Conservation (phyloP, 2,888 invertebrate genomes). For the Noctua fimbriata region DNA sequence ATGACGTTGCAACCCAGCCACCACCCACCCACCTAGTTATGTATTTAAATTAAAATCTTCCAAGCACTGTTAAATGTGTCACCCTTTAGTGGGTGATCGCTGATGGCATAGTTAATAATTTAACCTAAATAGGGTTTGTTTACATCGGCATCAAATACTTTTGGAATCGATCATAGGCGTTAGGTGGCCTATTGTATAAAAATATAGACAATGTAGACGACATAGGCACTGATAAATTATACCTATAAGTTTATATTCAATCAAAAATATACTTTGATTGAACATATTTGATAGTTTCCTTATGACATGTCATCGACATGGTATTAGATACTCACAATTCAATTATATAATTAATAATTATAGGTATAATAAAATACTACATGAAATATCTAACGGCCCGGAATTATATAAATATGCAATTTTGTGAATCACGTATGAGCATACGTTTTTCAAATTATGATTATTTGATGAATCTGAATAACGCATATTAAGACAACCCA, state of each 20-base stretch:
- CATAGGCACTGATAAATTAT: not conserved
- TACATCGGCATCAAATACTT: not conserved
- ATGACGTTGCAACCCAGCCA: too few species aligned
- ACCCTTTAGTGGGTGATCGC: not conserved
- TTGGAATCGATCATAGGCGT: not conserved
- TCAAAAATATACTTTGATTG: not conserved
- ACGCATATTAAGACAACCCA: not conserved
- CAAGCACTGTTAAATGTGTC: too few species aligned
- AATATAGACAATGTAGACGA: not conserved
- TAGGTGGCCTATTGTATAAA: not conserved
- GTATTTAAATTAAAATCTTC: too few species aligned
- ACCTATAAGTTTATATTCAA: not conserved
- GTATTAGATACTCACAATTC: not conserved
- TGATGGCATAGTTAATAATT: not conserved
- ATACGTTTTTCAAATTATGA: not conserved
- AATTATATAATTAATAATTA: not conserved
- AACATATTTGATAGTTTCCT: not conserved
- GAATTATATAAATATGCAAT: not conserved
- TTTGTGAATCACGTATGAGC: not conserved
- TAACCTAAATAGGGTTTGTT: not conserved
- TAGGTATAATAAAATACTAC: not conserved
- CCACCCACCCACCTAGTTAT: too few species aligned
- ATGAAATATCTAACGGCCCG: not conserved
- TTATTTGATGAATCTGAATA: not conserved
- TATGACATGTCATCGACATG: not conserved